These are phyloP conservation scores for Neomorphus geoffroyi DNA, from an alignment of 2,797 vertebrate species.

Conservation along the genomic window DNA sequence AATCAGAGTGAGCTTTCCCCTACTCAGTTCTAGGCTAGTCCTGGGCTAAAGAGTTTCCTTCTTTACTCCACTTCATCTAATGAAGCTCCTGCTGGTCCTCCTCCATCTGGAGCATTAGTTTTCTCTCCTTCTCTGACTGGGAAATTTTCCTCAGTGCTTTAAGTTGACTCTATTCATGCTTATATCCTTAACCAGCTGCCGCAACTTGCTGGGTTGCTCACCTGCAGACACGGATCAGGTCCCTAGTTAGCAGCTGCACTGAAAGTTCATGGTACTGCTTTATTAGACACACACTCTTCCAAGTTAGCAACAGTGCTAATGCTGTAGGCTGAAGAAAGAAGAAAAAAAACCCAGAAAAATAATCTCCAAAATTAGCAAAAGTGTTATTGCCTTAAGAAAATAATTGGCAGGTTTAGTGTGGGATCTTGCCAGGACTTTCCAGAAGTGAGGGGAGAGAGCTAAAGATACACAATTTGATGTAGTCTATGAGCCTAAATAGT, in stretches of 20 bases:
- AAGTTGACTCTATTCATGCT: neutral
- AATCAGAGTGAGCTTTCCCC: neutral
- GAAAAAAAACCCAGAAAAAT: neutral
- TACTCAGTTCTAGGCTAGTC: neutral
- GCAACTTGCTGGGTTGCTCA: neutral
- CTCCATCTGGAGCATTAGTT: neutral
- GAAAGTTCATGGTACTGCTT: neutral
- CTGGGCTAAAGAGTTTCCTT: neutral
- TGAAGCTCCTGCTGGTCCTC: neutral
- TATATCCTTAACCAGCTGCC: neutral
- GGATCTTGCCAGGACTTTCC: conserved; percentile 17
- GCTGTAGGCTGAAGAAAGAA: neutral
- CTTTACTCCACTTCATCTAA: neutral
- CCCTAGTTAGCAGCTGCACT: neutral
- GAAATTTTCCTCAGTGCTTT: neutral
- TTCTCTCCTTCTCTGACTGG: neutral
- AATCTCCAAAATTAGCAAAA: neutral
- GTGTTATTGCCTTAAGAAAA: neutral
- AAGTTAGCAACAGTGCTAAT: neutral
- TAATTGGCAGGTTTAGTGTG: neutral
- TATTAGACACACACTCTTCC: neutral
- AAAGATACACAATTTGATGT: conserved; percentile 7
- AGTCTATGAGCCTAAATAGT: conserved; percentile 20
- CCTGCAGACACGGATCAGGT: neutral
- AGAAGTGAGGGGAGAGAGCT: neutral